These are phyloP conservation scores for Lepilemur ruficaudatus DNA, from an alignment of 2,797 vertebrate species.

Conservation along the genomic window DNA sequence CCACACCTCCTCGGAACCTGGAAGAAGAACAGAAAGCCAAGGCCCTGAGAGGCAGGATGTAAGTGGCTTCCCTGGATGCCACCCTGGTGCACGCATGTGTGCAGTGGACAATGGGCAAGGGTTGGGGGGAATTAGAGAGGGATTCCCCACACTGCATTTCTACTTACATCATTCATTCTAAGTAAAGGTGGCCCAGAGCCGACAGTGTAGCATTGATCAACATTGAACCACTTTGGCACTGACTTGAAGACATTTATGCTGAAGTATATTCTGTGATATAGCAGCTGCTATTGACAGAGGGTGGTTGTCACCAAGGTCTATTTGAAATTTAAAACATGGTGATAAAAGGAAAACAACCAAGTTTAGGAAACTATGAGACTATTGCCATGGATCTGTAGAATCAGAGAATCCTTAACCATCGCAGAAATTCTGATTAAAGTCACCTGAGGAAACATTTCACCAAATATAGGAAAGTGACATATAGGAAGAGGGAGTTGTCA, in stretches of 20 bases:
- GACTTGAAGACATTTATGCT: not conserved
- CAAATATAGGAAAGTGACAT: not conserved
- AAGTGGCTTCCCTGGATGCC: constrained; percentile 78
- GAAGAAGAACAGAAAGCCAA: constrained; percentile 97
- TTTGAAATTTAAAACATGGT: not conserved
- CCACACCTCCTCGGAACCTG: constrained; percentile 91
- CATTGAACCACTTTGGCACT: not conserved
- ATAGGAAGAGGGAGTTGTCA: not conserved
- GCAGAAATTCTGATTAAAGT: not conserved
- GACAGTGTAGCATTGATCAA: not conserved
- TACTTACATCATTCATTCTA: not conserved
- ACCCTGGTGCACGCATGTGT: not conserved
- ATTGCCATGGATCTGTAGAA: not conserved
- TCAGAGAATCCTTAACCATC: not conserved
- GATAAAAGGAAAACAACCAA: not conserved
- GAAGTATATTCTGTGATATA: not conserved
- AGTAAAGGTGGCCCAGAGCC: not conserved
- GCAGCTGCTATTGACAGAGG: not conserved
- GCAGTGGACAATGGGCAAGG: no score
- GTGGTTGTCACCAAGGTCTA: not conserved
- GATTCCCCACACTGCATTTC: not conserved
- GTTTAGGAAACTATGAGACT: not conserved
- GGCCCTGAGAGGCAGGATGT: constrained; percentile 96
- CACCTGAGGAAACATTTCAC: not conserved
- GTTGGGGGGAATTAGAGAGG: not conserved